phyloP scores from a whole-genome alignment of 2,113 vertebrate species.

The Marmota monax region DNA sequence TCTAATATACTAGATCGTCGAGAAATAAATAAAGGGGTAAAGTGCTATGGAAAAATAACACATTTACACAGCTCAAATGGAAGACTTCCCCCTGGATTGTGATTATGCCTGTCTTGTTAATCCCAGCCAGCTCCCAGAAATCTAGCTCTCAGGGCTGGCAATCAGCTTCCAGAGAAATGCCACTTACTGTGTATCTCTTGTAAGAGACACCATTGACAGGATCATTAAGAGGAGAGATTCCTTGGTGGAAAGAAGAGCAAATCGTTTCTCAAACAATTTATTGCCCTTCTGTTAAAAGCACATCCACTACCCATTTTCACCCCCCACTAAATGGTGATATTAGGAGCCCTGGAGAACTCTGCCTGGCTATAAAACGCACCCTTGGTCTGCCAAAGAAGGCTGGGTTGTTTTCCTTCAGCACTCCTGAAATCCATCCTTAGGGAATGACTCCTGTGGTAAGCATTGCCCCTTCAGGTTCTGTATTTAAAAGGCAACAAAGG shows the following conservation, averaged over 20 bases:
- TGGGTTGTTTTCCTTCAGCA: neutral
- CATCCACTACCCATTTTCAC: constrained; percentile 15
- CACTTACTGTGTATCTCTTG: constrained; percentile 43
- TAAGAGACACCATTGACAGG: constrained; percentile 49
- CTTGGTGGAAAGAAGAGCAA: constrained; percentile 46
- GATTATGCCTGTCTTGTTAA: constrained; percentile 63
- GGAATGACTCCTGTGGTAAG: neutral
- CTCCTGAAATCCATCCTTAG: neutral
- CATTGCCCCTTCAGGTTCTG: neutral
- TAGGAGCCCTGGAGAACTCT: neutral
- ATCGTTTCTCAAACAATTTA: constrained; percentile 18
- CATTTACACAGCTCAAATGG: constrained; percentile 51
- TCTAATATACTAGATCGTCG: constrained; percentile 21
- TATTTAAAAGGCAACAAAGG: neutral
- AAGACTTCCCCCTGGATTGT: constrained; percentile 16
- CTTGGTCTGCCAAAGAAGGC: neutral
- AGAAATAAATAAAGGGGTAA: constrained; percentile 61
- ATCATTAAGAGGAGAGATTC: constrained; percentile 53
- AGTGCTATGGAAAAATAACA: constrained; percentile 49
- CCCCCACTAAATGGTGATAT: neutral
- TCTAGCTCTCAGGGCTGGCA: neutral
- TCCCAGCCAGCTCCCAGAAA: constrained; percentile 51
- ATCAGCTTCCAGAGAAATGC: constrained; percentile 57
- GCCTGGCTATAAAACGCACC: neutral
- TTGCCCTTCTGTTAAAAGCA: constrained; percentile 64